Evolutionary conservation across 2,113 vertebrate genomes (phyloP).

Genomic region (Steatornis caripensis): DNA sequence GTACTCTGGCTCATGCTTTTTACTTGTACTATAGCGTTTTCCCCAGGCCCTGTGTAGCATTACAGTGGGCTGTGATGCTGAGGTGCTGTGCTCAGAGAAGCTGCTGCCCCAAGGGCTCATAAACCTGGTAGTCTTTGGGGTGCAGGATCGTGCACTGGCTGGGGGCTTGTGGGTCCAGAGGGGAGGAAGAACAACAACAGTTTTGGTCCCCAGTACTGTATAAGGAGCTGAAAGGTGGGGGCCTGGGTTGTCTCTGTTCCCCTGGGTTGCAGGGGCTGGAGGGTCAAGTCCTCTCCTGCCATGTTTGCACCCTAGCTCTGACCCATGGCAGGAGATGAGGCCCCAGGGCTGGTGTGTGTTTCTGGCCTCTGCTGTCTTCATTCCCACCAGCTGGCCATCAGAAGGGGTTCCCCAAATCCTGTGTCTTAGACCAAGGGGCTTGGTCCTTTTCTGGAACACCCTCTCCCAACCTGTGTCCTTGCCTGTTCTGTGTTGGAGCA

Average conservation of each 20-base stretch:
- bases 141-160: neutral
- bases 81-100: neutral
- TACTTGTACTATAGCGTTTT: neutral
- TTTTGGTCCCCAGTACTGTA: rapidly evolving
- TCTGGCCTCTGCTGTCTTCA: neutral
- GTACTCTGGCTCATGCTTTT: neutral
- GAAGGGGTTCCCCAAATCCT: neutral
- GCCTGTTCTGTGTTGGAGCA: neutral
- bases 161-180: neutral
- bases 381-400: too few relatives aligned
- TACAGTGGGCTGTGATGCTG: too few relatives aligned
- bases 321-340: neutral
- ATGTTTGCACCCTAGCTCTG: neutral
- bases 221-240: neutral
- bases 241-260: neutral
- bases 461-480: neutral
- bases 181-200: neutral
- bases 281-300: neutral
- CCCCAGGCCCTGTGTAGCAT: neutral
- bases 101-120: neutral
- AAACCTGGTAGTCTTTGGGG: neutral
- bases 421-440: too few relatives aligned
- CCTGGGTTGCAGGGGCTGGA: neutral
- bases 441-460: neutral
- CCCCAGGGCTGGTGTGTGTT: rapidly evolving